A percentile compares a stretch with the other conserved stretches of the same genome.
Evolutionary conservation across 1,140 invertebrate genomes (phyloP).

Genomic region (Drosophila parabipectinata): DNA sequence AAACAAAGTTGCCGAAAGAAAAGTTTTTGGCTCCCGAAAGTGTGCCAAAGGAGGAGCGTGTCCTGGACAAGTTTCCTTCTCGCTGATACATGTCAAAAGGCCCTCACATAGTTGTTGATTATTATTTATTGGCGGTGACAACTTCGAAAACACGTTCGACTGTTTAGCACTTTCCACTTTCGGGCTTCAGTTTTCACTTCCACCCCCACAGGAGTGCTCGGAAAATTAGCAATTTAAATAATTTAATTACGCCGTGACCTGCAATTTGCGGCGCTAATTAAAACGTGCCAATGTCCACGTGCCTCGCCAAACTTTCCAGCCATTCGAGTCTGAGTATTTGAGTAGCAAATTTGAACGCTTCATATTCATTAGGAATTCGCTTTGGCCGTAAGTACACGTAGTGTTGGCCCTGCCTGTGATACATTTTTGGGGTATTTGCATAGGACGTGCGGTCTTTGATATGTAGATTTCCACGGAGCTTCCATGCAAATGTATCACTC

Average conservation of each 20-base stretch:
- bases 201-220: not conserved
- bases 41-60: constrained; percentile 42
- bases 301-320: constrained; percentile 21
- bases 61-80: constrained; percentile 17
- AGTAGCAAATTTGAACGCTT: constrained; percentile 43
- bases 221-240: constrained; percentile 79
- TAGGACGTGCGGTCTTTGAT: constrained; percentile 51
- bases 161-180: constrained; percentile 60
- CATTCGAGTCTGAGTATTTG: constrained; percentile 19
- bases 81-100: not conserved
- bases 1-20: constrained; percentile 36
- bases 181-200: constrained; percentile 27
- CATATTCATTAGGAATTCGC: constrained; percentile 62
- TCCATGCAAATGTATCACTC: constrained; percentile 20
- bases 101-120: constrained; percentile 32
- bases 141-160: constrained; percentile 40
- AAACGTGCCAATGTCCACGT: constrained; percentile 75
- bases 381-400: constrained; percentile 49
- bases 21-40: constrained; percentile 49
- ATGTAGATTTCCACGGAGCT: constrained; percentile 34
- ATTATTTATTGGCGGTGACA: constrained; percentile 62
- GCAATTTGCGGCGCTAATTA: constrained; percentile 77
- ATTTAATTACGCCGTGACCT: constrained; percentile 75
- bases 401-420: constrained; percentile 11
- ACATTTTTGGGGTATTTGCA: constrained; percentile 45